Evolutionary conservation across 2,113 vertebrate species (phyloP), one percentile per base, ranked within the genome.

Genomic region (Neolamprologus kungweensis): DNA sequence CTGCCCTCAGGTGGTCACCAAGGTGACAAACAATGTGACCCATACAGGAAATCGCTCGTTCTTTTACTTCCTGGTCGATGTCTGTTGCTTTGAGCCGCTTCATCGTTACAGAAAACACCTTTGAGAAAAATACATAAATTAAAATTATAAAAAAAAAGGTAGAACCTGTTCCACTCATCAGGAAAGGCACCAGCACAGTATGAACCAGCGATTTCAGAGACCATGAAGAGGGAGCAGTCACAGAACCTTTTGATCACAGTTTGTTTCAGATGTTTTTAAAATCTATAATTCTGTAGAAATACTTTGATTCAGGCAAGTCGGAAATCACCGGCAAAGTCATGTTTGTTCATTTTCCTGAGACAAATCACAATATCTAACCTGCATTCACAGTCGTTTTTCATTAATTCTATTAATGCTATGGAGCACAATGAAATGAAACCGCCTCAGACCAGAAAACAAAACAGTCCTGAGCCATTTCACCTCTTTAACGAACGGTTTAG

Each of bases 51-150:
- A 99, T 98, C 4, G 98, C 98, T n/a, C 97, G 94, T 82, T 99
- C 98, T 86, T 99, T 98, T 58, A 99, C 98, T 90, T 99, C 98
- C 95, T 99, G 98, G 94, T 99, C 98, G 0, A 99, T 98, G 95
- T 99, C 98, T 3, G 98, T 97, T 2, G 98, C 97, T 71, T 97
- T 97, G 85, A 99, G 96, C 60, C 97, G 95, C 85, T 97, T 97
- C 89, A 98, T 90, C 8, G 97, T 98, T 6, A 92, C 95, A 1
- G 93, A 54, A 28, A 98, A 98, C 81, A 99, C 87, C 94, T 94
- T 7, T 16, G 31, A 26, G 47, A 82, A 23, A 40, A 40, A 12
- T 0, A 2, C 0, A 45, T 21, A 0, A 26, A 21, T 47, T 54
- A 31, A 33, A 40, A 40, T 26, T 0, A 82, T 55, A 9, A 28